Evolutionary conservation across 2,113 vertebrate genomes (phyloP).

Genomic region (Grantiella picta): DNA sequence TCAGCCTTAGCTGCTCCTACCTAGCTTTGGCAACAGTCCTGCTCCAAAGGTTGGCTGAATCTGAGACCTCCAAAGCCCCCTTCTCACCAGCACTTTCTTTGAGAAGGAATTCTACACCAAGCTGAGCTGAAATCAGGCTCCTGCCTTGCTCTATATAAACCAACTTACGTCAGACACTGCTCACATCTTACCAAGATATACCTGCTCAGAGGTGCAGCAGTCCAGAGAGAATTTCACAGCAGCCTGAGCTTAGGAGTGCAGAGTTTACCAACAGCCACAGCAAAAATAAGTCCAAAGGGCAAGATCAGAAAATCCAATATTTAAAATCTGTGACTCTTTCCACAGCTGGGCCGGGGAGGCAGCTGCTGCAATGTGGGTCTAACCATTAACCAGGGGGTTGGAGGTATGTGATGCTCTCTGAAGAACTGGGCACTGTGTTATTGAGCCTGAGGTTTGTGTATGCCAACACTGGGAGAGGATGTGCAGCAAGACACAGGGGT

Average conservation of each 20-base stretch:
- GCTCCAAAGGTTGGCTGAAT: not conserved
- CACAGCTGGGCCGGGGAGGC: not conserved
- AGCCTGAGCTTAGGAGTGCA: not conserved
- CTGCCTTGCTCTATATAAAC: not conserved
- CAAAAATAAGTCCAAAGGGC: not conserved
- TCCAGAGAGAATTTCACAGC: not conserved
- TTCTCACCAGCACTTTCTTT: not conserved
- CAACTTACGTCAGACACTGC: not conserved
- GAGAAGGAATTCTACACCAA: not conserved
- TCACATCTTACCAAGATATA: not conserved
- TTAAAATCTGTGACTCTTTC: not conserved
- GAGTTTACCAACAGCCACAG: not conserved
- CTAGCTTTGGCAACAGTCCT: not conserved
- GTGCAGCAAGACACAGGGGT: not conserved
- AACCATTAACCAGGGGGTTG: not conserved
- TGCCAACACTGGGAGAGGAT: fast-evolving
- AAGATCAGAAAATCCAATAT: not conserved
- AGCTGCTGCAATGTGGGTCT: not conserved
- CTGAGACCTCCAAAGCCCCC: not conserved
- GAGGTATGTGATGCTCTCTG: not conserved
- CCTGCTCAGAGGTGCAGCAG: not conserved
- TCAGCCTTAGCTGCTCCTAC: not conserved
- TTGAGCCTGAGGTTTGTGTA: not conserved
- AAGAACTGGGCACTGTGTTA: not conserved
- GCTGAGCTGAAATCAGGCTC: not conserved